phyloP scores from a whole-genome alignment of 2,888 invertebrate species.

The Mylabris sibirica region DNA sequence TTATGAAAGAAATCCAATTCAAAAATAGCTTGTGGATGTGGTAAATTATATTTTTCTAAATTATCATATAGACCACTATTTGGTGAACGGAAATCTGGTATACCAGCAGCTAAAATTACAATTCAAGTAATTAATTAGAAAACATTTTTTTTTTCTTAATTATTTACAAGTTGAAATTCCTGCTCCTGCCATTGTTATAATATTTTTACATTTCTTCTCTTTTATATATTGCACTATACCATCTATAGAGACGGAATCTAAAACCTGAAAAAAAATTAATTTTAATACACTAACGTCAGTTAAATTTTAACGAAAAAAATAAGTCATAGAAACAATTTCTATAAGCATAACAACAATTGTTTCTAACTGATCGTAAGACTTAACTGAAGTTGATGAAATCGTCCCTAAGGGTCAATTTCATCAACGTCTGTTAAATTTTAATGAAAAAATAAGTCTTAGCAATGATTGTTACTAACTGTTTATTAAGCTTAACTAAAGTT shows the following conservation, averaged over 20 bases:
- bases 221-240: slow-evolving; percentile 83
- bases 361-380: too few relatives aligned
- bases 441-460: too few relatives aligned
- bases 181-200: slow-evolving; percentile 94
- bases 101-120: slow-evolving; percentile 82
- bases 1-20: slow-evolving; percentile 85
- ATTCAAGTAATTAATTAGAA: background rate
- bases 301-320: too few relatives aligned
- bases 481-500: too few relatives aligned
- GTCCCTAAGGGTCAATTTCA: too few relatives aligned
- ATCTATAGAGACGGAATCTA: slow-evolving; percentile 76
- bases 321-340: too few relatives aligned
- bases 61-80: slow-evolving; percentile 92
- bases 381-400: too few relatives aligned
- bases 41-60: slow-evolving; percentile 88
- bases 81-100: slow-evolving; percentile 95
- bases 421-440: too few relatives aligned
- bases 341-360: too few relatives aligned
- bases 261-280: slow-evolving; percentile 64
- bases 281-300: too few relatives aligned
- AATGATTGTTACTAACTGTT: too few relatives aligned
- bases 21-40: slow-evolving; percentile 92
- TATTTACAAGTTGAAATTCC: slow-evolving; percentile 92
- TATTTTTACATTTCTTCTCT: slow-evolving; percentile 78
- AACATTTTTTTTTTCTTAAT: slow-evolving; percentile 44